Percentiles rank a stretch among this genome's conserved stretches.
These are phyloP conservation scores for Propithecus coquereli DNA, from an alignment of 2,113 vertebrate species.

Conservation along the genomic window DNA sequence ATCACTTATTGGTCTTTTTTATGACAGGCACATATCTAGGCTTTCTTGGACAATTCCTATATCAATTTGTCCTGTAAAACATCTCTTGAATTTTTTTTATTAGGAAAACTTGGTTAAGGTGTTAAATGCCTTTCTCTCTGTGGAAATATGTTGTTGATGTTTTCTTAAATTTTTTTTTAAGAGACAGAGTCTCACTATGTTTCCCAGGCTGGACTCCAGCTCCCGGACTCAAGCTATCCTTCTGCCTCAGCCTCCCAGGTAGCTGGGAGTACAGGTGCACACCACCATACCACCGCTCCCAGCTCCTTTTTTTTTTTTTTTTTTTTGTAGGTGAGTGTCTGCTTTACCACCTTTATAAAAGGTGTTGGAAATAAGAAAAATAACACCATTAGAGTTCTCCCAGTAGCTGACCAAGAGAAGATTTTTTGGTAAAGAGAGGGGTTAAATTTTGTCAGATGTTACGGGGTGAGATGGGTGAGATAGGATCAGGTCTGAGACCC, in stretches of 20 bases:
- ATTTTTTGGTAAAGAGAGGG: background rate
- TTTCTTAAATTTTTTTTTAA: background rate
- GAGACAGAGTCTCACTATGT: background rate
- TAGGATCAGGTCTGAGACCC: background rate
- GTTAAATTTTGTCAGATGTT: background rate
- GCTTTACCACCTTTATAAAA: slow-evolving; percentile 14
- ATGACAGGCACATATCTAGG: background rate
- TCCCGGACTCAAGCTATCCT: background rate
- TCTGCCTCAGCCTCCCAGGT: background rate
- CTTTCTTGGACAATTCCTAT: background rate
- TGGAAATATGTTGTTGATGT: background rate
- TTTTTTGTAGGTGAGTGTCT: background rate
- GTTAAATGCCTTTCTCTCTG: background rate
- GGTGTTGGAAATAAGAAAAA: background rate
- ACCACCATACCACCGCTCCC: background rate
- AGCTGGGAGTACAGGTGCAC: background rate
- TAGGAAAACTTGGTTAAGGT: background rate
- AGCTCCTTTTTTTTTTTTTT: background rate
- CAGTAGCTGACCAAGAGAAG: slow-evolving; percentile 19
- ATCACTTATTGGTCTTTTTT: background rate
- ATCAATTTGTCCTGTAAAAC: background rate
- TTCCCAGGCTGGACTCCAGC: background rate
- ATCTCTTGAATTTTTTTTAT: background rate
- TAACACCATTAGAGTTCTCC: background rate
- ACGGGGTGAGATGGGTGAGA: background rate